Base-by-base conservation (phyloP, 1,140 invertebrate species). In the Mamestra configurata region DNA sequence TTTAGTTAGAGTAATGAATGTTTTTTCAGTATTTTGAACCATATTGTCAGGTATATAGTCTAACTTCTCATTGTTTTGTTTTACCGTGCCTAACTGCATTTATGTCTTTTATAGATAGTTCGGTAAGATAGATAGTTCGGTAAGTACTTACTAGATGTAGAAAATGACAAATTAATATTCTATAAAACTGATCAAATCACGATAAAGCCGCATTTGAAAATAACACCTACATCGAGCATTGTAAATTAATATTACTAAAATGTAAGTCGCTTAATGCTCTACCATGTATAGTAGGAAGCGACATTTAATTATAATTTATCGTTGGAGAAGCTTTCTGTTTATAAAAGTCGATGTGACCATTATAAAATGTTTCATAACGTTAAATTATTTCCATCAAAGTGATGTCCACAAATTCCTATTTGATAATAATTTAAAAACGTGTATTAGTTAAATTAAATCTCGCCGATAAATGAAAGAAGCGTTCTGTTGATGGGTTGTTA, bases 391-490 rank as follows among this genome's bases (percentile, higher is more conserved):
- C 68, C 46, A 82, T 57, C 70, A 66, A 71, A 66, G 70, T 57
- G 40, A 55, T 59, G 31, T 75, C 37, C 22, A 68, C 59, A 22
- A 27, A 77, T 37, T 72, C 59, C 40, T 82, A 84, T 82, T 81
- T 79, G 73, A 82, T 73, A 71, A 82, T 83, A 75, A 79, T 71
- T 83, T 79, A 24, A 73, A 53, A 80, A 64, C 53, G 20, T 37
- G 66, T 79, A 64, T 75, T 79, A 61, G 64, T 81, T 79, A 81
- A 86, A 84, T 83, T 82, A 81, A 83, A 80, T 81, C 61, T 80
- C 75, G 77, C 78, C 77, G 61, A 80, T 71, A 77, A 84, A 86
- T 84, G 68, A 88, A 82, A 85, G 78, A 86, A 88, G 70, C 59
- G 79, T 75, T 80, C 77, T 43, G 77, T 77, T 81, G 81, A 85